These are phyloP conservation scores for Karalla daura DNA, from an alignment of 2,797 vertebrate species.

Conservation along the genomic window DNA sequence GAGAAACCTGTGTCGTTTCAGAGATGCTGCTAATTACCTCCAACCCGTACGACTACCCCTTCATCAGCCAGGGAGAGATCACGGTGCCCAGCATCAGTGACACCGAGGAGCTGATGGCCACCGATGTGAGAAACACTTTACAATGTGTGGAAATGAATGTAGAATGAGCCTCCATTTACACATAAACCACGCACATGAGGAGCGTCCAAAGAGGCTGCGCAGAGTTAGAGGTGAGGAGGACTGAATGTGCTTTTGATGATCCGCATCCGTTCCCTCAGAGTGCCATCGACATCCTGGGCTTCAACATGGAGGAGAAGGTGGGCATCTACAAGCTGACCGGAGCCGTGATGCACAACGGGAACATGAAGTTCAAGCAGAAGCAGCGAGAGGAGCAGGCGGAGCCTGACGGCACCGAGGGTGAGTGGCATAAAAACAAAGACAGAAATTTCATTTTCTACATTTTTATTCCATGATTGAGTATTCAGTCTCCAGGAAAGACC, in stretches of 20 bases:
- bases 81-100: slow-evolving; percentile 87
- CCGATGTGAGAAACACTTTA: too few relatives aligned
- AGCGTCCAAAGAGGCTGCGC: too few relatives aligned
- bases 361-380: slow-evolving; percentile 93
- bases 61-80: slow-evolving; percentile 88
- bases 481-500: too few relatives aligned
- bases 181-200: neutral
- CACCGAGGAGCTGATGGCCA: slow-evolving; percentile 86
- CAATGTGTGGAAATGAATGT: slow-evolving; percentile 23
- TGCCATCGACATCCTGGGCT: slow-evolving; percentile 91
- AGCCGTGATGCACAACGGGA: slow-evolving; percentile 91
- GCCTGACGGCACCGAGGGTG: slow-evolving; percentile 91
- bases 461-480: too few relatives aligned
- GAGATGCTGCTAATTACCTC: slow-evolving; percentile 89
- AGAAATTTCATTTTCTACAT: too few relatives aligned
- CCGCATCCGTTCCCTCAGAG: too few relatives aligned
- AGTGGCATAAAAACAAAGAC: too few relatives aligned
- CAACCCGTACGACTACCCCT: slow-evolving; percentile 87
- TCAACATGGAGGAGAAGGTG: slow-evolving; percentile 85
- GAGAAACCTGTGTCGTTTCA: slow-evolving; percentile 32
- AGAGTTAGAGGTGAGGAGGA: too few relatives aligned
- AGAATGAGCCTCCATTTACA: too few relatives aligned
- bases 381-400: slow-evolving; percentile 92
- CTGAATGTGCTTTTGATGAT: too few relatives aligned
- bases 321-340: slow-evolving; percentile 92